Evolutionary conservation across 2,113 vertebrate species (phyloP).

Genomic region (Bothrops jararaca): DNA sequence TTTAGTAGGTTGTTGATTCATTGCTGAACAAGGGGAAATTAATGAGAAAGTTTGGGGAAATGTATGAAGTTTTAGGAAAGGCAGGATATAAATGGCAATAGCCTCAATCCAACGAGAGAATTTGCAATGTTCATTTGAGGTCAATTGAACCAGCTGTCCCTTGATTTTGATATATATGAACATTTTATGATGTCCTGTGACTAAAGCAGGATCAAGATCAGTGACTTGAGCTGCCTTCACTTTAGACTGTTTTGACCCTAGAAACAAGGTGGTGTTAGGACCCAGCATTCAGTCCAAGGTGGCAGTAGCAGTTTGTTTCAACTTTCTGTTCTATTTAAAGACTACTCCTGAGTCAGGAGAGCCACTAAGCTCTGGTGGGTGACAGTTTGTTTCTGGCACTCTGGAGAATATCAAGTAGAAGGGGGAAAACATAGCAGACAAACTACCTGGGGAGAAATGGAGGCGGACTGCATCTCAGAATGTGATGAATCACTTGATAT

Average conservation of each 20-base stretch:
- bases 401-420: constrained; percentile 56
- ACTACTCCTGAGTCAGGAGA: constrained; percentile 79
- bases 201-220: neutral
- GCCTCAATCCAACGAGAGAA: neutral
- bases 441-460: constrained; percentile 60
- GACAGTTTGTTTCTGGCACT: constrained; percentile 66
- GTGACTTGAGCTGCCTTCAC: neutral
- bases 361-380: constrained; percentile 61
- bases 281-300: constrained; percentile 50
- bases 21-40: too few species aligned
- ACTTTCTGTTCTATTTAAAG: constrained; percentile 86
- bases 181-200: neutral
- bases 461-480: constrained; percentile 67
- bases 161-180: neutral
- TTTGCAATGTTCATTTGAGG: neutral
- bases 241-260: neutral
- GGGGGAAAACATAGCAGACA: constrained; percentile 53
- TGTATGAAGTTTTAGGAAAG: neutral
- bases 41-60: neutral
- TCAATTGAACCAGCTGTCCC: neutral
- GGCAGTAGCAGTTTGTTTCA: constrained; percentile 58
- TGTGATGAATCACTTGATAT: constrained; percentile 61
- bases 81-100: neutral
- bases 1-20: neutral
- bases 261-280: constrained; percentile 49